Evolutionary conservation across 2,113 vertebrate species (phyloP).

Genomic region (Petaurus breviceps): DNA sequence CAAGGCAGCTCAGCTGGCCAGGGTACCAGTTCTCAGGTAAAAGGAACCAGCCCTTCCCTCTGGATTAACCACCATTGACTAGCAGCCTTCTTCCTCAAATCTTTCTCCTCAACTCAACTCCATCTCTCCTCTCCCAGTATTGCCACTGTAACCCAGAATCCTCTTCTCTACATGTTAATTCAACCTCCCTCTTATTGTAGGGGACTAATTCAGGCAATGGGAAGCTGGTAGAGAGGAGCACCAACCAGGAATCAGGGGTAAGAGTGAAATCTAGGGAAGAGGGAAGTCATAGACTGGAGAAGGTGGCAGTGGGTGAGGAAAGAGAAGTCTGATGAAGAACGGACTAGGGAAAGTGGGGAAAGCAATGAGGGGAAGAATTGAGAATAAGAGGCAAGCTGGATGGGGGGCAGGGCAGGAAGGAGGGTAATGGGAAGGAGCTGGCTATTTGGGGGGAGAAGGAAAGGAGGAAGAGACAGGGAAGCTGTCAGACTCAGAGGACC

Average conservation of each 20-base stretch:
- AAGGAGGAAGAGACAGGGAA: accelerated
- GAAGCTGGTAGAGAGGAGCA: conserved; percentile 29
- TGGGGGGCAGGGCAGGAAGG: accelerated
- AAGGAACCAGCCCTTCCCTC: too few species aligned
- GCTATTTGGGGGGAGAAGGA: background rate
- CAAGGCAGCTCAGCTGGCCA: background rate
- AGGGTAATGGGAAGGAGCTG: background rate
- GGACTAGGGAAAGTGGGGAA: background rate
- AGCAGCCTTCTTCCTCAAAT: background rate
- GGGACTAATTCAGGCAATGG: conserved; percentile 27
- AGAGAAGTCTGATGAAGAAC: too few species aligned
- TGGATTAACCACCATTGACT: background rate
- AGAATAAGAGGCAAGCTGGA: background rate
- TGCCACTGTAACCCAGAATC: background rate
- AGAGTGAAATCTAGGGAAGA: conserved; percentile 16
- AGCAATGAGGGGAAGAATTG: too few species aligned
- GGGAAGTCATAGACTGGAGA: background rate
- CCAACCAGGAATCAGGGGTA: conserved; percentile 53
- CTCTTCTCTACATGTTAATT: background rate
- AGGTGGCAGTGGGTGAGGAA: background rate
- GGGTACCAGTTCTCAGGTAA: conserved; percentile 48
- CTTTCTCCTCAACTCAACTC: background rate
- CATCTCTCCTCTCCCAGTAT: background rate
- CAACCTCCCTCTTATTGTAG: conserved; percentile 43
- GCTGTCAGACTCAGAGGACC: accelerated